Evolutionary conservation across 1,140 invertebrate species (phyloP).

Genomic region (Pararge aegeria): DNA sequence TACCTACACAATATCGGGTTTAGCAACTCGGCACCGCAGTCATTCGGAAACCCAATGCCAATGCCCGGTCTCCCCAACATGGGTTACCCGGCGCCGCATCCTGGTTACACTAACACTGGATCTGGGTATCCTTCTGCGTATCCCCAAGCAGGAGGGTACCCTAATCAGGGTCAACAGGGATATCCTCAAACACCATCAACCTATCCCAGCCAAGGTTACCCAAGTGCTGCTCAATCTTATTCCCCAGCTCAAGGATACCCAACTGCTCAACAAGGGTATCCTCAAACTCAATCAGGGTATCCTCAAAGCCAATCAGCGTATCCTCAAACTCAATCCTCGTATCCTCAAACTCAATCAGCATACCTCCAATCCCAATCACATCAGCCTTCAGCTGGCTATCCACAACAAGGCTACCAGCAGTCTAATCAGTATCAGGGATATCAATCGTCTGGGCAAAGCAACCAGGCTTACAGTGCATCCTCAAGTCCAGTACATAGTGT

Average conservation of each 20-base stretch:
- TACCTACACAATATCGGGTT: conserved; percentile 78
- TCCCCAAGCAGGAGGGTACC: conserved; percentile 19
- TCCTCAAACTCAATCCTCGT: not conserved
- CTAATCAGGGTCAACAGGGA: conserved; percentile 24
- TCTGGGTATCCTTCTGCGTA: conserved; percentile 34
- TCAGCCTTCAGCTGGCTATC: conserved; percentile 19
- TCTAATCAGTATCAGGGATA: conserved; percentile 42
- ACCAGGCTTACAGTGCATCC: conserved; percentile 43
- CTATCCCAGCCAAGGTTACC: conserved; percentile 48
- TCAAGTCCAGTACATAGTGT: conserved; percentile 37
- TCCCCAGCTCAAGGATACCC: conserved; percentile 42
- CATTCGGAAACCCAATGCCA: conserved; percentile 74
- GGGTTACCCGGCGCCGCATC: conserved; percentile 59
- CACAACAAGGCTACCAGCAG: conserved; percentile 33
- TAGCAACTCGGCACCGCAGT: conserved; percentile 72
- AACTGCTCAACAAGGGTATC: conserved; percentile 31
- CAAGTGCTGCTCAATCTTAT: conserved; percentile 44
- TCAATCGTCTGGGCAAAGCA: conserved; percentile 33
- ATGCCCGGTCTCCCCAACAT: conserved; percentile 68
- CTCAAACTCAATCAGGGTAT: conserved; percentile 28
- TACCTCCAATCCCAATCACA: conserved; percentile 5
- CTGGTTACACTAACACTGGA: conserved; percentile 36
- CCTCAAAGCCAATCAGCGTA: conserved; percentile 17
- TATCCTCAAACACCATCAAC: conserved; percentile 37
- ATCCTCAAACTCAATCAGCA: conserved; percentile 13